Base-by-base conservation (phyloP, 1,140 invertebrate species). In the Eriocheir sinensis region DNA sequence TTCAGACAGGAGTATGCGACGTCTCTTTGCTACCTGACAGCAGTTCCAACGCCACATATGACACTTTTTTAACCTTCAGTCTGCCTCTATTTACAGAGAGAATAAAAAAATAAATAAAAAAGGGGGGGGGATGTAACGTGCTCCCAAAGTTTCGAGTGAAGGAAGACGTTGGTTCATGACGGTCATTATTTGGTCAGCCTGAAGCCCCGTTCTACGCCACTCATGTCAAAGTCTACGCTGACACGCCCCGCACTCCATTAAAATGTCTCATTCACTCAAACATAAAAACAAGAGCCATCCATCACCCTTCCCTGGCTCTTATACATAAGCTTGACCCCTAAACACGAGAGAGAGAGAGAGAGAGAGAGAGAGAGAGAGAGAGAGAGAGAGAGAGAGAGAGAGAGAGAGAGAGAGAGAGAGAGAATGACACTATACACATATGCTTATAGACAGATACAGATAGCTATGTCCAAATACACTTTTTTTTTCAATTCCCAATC, bases 181-280 rank as follows among this genome's bases (percentile, higher is more conserved):
- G 12, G 30, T 9, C 30, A 17, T 27, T 34, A 34, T n/a, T 27
- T 83, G 12, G 12, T 27, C 80, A 17, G 30, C 27, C 83, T 86
- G 0, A 15, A 85, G 15, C 86, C 3, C 38, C n/a, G 36, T 41
- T 17, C 88, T 3, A 85, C 34, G 9, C 81, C 34, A 85, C 81
- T 85, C 60, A 4, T 72, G 6, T 8, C 17, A 6, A 48, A 8
- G 44, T 21, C 8, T 2, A 21, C 21, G 21, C 60, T 72, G 12
- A 21, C 27, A 2, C 53, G 21, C 53, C 60, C n/a, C 8, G 1
- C 27, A n/a, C 60, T 72, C 60, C 60, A 72, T 72, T 72, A 72
- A 72, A 72, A 72, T 72, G 60, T 72, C n/a, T 72, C 60, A 72
- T 72, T 72, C n/a, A n/a, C n/a, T n/a, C 60, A 72, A n/a, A n/a